Base-by-base conservation (phyloP, 2,888 invertebrate genomes). In the Slavum lentiscoides region DNA sequence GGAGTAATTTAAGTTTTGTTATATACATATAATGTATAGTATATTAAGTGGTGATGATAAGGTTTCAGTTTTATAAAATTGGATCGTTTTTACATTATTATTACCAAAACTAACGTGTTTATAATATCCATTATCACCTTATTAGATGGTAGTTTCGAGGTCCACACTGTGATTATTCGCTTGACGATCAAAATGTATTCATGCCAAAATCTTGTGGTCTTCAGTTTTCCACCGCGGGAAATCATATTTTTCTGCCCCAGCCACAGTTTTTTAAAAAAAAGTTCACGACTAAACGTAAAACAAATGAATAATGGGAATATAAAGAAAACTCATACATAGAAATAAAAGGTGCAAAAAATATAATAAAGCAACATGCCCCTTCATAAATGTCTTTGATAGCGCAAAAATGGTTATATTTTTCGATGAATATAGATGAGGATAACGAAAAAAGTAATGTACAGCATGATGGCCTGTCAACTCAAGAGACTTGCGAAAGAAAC, bases 391-490 rank as follows among this genome's bases (percentile, higher is more conserved):
- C 23, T 43, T 61, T 61, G 43, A 61, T 49, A 49, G 43, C 13
- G 43, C 43, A 19, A 73, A 62, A 30, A 53, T 19, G 23, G 37
- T 74, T 74, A 37, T 66, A 55, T 72, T 68, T 66, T 61, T 70
- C 68, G 37, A 77, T 77, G 55, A 68, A 73, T 73, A 67, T 67
- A 61, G 68, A 74, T 61, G 67, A 81, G n/a, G 59, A 11, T 64
- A n/a, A 49, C 19, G 55, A 67, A 21, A 49, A 67, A 58, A 67
- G 21, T 67, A 37, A 82, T 59, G 59, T 59, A 37, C 61, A 64
- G 62, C 37, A n/a, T 58, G 69, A 76, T n/a, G 39, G 67, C 19
- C 76, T 76, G 76, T 76, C 76, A 62, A 70, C 69, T 59, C 61
- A 30, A 19, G 69, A 69, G 61, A 62, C 62, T 39, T 6, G 7